A percentile compares a stretch with the other conserved stretches of the same genome.
Evolutionary conservation across 2,113 vertebrate species (phyloP).

Genomic region (Lepus europaeus): DNA sequence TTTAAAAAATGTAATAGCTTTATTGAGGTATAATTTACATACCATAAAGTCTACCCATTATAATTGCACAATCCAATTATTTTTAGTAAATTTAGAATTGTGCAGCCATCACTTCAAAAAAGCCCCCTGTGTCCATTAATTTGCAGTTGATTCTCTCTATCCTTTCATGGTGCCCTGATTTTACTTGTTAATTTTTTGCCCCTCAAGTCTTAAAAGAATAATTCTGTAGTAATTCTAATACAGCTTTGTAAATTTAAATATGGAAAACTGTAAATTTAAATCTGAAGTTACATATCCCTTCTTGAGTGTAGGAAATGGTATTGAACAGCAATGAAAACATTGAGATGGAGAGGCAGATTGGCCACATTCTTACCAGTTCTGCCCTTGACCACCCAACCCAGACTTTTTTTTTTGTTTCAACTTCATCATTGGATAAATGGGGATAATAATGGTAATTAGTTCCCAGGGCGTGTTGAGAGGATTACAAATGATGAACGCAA

Average conservation of each 20-base stretch:
- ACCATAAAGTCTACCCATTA: constrained; percentile 2
- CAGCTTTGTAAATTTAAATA: neutral
- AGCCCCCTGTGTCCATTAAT: neutral
- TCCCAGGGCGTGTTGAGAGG: neutral
- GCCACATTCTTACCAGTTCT: neutral
- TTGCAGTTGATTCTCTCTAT: neutral
- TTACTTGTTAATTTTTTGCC: constrained; percentile 19
- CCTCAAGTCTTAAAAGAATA: neutral
- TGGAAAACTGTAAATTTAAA: neutral
- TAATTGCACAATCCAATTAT: neutral
- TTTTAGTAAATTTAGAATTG: constrained; percentile 48
- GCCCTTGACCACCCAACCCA: neutral
- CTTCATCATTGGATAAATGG: constrained; percentile 56
- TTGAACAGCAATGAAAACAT: neutral
- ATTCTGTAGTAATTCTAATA: neutral
- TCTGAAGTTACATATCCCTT: constrained; percentile 7
- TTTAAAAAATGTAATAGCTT: neutral
- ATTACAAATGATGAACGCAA: constrained; percentile 45
- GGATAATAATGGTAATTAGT: constrained; percentile 49
- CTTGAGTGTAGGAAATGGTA: constrained; percentile 4
- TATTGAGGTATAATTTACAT: constrained; percentile 40
- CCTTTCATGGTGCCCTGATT: neutral
- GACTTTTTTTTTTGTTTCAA: neutral
- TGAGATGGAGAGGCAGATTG: neutral
- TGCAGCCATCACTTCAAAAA: neutral